Conservation (phyloP, 2,797 vertebrate genomes). For the Anomalospiza imberbis region DNA sequence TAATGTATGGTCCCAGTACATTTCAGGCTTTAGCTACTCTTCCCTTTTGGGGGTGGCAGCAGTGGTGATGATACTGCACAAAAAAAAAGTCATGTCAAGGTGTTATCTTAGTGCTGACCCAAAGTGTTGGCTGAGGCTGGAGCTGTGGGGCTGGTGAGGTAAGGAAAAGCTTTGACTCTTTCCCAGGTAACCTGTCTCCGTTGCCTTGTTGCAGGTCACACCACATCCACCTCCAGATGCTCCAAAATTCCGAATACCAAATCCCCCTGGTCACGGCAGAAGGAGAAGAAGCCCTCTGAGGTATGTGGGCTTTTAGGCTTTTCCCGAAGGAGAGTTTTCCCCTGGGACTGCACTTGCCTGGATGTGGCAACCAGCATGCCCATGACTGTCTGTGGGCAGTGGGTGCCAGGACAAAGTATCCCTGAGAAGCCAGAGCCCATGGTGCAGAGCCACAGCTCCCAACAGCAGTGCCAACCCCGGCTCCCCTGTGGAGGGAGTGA, state of each 20-base stretch:
- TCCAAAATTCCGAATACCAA: constrained; percentile 88
- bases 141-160: background rate
- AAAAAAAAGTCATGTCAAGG: background rate
- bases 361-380: fast-evolving
- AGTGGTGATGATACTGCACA: background rate
- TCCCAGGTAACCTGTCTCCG: background rate
- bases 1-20: background rate
- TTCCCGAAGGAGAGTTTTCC: background rate
- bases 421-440: background rate
- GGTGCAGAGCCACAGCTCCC: background rate
- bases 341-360: background rate
- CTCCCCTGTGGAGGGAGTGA: background rate
- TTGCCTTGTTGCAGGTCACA: constrained; percentile 81
- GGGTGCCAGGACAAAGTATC: background rate
- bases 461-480: fast-evolving
- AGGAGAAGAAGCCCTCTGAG: constrained; percentile 95
- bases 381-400: fast-evolving
- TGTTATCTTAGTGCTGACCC: background rate
- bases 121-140: background rate
- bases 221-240: constrained; percentile 86
- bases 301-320: constrained; percentile 66
- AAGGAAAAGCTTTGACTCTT: background rate
- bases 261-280: constrained; percentile 88
- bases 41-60: background rate
- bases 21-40: background rate